Conservation (phyloP, 2,888 invertebrate species). For the Pogonocherus hispidulus region DNA sequence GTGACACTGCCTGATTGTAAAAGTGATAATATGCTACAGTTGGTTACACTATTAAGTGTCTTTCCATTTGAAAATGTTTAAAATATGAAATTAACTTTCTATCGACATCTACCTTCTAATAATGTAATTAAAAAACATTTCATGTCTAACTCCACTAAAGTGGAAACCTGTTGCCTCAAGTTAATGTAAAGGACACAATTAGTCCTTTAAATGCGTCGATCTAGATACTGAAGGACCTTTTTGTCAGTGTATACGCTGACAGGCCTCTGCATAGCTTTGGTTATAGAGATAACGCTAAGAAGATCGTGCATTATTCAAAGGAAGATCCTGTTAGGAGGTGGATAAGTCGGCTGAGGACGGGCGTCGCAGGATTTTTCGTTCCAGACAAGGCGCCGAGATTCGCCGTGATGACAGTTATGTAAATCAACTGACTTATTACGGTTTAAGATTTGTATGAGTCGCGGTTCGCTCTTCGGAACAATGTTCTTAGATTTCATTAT, state of each 20-base stretch:
- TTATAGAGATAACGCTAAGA: slow-evolving; percentile 54
- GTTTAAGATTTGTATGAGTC: slow-evolving; percentile 53
- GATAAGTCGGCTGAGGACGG: slow-evolving; percentile 33
- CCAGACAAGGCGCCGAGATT: slow-evolving; percentile 49
- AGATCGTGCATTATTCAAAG: slow-evolving; percentile 53
- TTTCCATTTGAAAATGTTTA: too few relatives aligned
- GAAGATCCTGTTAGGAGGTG: slow-evolving; percentile 40
- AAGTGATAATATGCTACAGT: too few relatives aligned
- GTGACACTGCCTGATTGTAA: too few relatives aligned
- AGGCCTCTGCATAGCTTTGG: slow-evolving; percentile 48
- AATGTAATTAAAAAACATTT: too few relatives aligned
- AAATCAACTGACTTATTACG: slow-evolving; percentile 58
- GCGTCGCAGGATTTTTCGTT: slow-evolving; percentile 39
- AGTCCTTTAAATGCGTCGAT: neutral
- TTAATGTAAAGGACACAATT: neutral
- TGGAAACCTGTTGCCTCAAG: neutral
- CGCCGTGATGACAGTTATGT: slow-evolving; percentile 54
- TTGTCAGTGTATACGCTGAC: slow-evolving; percentile 16
- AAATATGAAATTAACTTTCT: too few relatives aligned
- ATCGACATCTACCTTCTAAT: too few relatives aligned
- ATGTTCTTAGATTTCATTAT: slow-evolving; percentile 45
- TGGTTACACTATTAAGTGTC: too few relatives aligned
- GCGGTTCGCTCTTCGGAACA: slow-evolving; percentile 42
- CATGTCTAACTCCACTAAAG: too few relatives aligned
- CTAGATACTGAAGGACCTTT: slow-evolving; percentile 1